phyloP scores from a whole-genome alignment of 53 echinoderm and acorn worm genomes.

The Henricia sp. region DNA sequence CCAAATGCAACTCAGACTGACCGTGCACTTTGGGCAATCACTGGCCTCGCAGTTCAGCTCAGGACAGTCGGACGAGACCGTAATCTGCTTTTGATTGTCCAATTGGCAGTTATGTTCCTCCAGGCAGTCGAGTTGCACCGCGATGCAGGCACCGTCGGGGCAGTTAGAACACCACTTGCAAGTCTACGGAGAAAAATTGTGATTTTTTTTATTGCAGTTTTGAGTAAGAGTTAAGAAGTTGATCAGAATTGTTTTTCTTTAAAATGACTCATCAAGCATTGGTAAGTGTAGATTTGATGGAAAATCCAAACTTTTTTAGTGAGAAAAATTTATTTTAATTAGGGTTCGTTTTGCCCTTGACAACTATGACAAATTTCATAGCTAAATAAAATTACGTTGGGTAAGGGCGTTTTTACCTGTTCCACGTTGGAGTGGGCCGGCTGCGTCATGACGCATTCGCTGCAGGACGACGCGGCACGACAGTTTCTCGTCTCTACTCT shows the following conservation, averaged over 20 bases:
- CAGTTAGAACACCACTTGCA: slow-evolving; percentile 96
- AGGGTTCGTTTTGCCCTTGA: no score
- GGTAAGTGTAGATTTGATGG: no score
- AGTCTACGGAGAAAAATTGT: slow-evolving; percentile 66
- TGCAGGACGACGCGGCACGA: slow-evolving; percentile 52
- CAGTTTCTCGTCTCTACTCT: slow-evolving; percentile 60
- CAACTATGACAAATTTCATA: no score
- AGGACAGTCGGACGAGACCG: slow-evolving; percentile 52
- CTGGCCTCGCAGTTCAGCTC: slow-evolving; percentile 82
- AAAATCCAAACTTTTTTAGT: no score
- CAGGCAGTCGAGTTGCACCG: slow-evolving; percentile 49
- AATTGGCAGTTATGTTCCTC: slow-evolving; percentile 69
- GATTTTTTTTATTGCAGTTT: no score
- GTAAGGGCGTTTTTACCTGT: no score
- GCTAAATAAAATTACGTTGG: no score
- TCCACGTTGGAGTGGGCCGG: slow-evolving; percentile 65
- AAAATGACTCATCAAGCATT: no score
- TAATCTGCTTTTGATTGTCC: slow-evolving; percentile 59
- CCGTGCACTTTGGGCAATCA: slow-evolving; percentile 79
- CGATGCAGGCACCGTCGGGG: slow-evolving; percentile 74
- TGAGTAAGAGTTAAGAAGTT: no score
- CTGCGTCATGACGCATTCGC: slow-evolving; percentile 81
- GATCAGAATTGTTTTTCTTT: no score
- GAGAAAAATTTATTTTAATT: no score
- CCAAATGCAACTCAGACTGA: slow-evolving; percentile 73